phyloP scores from a whole-genome alignment of 37 sponge, comb jelly and placozoan genomes.

The Crambe crambe region DNA sequence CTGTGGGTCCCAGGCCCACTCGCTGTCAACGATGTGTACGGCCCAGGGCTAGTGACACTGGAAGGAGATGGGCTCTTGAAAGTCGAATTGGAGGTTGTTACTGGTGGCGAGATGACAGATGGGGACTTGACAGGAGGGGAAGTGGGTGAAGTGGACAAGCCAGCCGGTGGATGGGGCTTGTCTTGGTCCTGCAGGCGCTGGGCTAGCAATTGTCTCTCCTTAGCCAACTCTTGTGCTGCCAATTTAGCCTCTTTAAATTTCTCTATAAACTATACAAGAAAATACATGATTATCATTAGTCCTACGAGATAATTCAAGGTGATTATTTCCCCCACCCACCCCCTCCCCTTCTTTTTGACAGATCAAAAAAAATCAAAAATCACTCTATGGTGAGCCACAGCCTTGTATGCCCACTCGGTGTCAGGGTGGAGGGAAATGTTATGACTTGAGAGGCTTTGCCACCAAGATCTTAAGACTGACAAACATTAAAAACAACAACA shows the following conservation, averaged over 20 bases:
- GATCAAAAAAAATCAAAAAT: no score
- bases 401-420: no score
- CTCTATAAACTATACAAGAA: constrained; percentile 65
- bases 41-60: not conserved
- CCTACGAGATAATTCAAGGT: no score
- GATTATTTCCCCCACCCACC: no score
- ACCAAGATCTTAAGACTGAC: no score
- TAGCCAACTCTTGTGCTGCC: constrained; percentile 33
- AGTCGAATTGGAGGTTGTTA: not conserved
- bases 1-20: not conserved
- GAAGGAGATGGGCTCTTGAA: constrained; percentile 4
- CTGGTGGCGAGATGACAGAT: constrained; percentile 9
- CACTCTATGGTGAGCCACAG: no score
- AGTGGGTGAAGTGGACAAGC: constrained; percentile 19
- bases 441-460: no score
- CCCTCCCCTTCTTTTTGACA: no score
- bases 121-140: constrained; percentile 25
- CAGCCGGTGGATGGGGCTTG: constrained; percentile 9
- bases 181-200: constrained; percentile 34
- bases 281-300: no score
- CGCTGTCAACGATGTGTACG: not conserved
- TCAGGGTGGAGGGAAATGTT: no score
- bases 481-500: no score
- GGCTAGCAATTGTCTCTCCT: constrained; percentile 46
- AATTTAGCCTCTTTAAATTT: constrained; percentile 83